Evolutionary conservation across 2,888 invertebrate species (phyloP).

Genomic region (Cryptocephalus moraei): DNA sequence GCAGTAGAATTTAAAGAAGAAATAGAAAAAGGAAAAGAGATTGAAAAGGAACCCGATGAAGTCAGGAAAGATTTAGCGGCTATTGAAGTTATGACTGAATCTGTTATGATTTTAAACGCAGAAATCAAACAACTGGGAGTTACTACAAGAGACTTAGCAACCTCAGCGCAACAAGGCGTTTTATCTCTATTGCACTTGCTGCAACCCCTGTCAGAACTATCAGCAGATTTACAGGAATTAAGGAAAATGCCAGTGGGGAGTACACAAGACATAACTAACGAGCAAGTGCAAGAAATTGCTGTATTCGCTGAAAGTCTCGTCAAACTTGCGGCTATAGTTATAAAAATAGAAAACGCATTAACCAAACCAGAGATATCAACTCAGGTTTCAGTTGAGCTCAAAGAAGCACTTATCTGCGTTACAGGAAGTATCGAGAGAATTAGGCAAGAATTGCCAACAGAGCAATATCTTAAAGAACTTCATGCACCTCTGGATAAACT

Average conservation of each 20-base stretch:
- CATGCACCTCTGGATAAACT: neutral
- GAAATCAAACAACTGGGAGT: conserved; percentile 4
- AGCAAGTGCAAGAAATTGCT: conserved; percentile 2
- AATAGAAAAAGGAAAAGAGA: neutral
- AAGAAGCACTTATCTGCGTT: neutral
- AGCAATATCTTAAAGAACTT: neutral
- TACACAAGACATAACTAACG: conserved; percentile 7
- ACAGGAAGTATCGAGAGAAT: neutral
- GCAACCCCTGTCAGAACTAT: conserved; percentile 7
- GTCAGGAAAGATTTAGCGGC: too few relatives aligned
- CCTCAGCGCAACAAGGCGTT: conserved; percentile 10
- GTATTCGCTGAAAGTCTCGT: conserved; percentile 3
- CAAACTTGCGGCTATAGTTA: conserved; percentile 5
- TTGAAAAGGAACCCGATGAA: too few relatives aligned
- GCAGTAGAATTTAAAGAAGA: neutral
- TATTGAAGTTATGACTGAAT: too few relatives aligned
- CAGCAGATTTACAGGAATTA: conserved; percentile 3
- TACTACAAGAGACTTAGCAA: neutral
- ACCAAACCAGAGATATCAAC: conserved; percentile 4
- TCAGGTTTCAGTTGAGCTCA: conserved; percentile 2
- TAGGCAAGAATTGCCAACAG: neutral
- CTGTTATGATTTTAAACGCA: too few relatives aligned
- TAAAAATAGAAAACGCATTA: conserved; percentile 3
- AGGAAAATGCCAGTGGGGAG: conserved; percentile 1
- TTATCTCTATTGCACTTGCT: conserved; percentile 11